A percentile compares a stretch with the other conserved stretches of the same genome.
Conservation (phyloP, 2,888 invertebrate species). For the Cryptus viduatorius region DNA sequence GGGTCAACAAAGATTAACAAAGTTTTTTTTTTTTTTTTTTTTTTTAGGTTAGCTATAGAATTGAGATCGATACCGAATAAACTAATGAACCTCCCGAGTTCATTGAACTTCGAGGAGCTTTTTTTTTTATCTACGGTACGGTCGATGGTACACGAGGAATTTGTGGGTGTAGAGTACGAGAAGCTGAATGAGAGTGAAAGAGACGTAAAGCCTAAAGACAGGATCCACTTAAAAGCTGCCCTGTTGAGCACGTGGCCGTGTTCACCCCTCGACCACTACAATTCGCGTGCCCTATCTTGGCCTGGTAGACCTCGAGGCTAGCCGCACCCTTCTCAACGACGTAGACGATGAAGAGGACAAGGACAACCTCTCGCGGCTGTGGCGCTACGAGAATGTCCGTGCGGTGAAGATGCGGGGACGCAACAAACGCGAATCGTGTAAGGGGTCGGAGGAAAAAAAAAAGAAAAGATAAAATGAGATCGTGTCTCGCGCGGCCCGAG, state of each 20-base stretch:
- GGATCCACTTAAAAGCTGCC: slow-evolving; percentile 78
- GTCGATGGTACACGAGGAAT: slow-evolving; percentile 48
- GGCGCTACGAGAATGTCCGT: slow-evolving; percentile 55
- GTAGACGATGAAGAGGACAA: slow-evolving; percentile 36
- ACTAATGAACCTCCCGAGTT: slow-evolving; percentile 16
- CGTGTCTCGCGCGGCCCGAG: slow-evolving; percentile 78
- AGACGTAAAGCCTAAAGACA: slow-evolving; percentile 70
- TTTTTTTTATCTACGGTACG: slow-evolving; percentile 31
- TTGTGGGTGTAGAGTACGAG: slow-evolving; percentile 44
- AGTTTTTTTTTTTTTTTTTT: background rate
- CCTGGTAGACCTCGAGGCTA: slow-evolving; percentile 78
- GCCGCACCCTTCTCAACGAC: slow-evolving; percentile 64
- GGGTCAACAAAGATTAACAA: background rate
- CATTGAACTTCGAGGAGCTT: slow-evolving; percentile 21
- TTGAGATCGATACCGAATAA: slow-evolving; percentile 32
- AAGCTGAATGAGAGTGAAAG: slow-evolving; percentile 59
- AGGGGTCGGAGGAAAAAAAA: slow-evolving; percentile 77
- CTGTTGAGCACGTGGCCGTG: slow-evolving; percentile 71
- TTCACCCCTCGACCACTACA: slow-evolving; percentile 71
- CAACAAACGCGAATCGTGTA: slow-evolving; percentile 83
- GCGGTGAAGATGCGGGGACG: slow-evolving; percentile 75
- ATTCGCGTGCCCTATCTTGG: slow-evolving; percentile 82
- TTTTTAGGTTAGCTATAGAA: background rate
- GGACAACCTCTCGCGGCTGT: slow-evolving; percentile 62
- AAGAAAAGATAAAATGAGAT: slow-evolving; percentile 83